Conservation (phyloP, 2,113 vertebrate species). For the Micromys minutus region DNA sequence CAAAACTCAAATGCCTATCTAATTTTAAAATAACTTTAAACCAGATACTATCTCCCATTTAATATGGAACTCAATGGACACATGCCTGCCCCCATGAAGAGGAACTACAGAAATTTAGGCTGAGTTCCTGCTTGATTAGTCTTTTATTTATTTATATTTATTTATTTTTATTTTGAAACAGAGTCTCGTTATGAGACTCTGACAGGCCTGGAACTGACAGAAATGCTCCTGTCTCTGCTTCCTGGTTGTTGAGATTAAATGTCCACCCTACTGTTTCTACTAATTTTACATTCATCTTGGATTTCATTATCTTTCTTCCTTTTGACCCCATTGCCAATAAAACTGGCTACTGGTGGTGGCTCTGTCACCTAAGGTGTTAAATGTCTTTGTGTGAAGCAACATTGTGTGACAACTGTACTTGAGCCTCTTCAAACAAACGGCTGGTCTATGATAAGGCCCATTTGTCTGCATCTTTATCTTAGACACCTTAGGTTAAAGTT, state of each 20-base stretch:
- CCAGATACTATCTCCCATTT: background rate
- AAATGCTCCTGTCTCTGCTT: background rate
- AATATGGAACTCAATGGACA: background rate
- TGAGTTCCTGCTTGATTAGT: background rate
- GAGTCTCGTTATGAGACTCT: background rate
- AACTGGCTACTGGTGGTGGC: background rate
- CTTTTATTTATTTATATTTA: background rate
- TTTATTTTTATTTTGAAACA: background rate
- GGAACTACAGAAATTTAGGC: background rate
- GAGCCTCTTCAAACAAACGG: background rate
- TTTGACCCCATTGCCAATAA: background rate
- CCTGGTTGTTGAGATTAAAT: background rate
- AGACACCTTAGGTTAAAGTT: background rate
- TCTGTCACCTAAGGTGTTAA: background rate
- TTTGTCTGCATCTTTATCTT: background rate
- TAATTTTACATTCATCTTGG: background rate
- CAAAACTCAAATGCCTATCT: background rate
- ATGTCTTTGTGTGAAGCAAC: background rate
- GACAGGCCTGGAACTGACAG: background rate
- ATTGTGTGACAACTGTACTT: background rate
- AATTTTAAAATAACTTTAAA: too few relatives aligned
- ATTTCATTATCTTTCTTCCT: background rate
- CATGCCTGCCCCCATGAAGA: background rate
- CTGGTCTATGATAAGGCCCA: background rate
- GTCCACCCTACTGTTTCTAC: background rate